A percentile compares a stretch with the other conserved stretches of the same genome.
phyloP scores from a whole-genome alignment of 2,113 vertebrate genomes.

The Grammomys surdaster region DNA sequence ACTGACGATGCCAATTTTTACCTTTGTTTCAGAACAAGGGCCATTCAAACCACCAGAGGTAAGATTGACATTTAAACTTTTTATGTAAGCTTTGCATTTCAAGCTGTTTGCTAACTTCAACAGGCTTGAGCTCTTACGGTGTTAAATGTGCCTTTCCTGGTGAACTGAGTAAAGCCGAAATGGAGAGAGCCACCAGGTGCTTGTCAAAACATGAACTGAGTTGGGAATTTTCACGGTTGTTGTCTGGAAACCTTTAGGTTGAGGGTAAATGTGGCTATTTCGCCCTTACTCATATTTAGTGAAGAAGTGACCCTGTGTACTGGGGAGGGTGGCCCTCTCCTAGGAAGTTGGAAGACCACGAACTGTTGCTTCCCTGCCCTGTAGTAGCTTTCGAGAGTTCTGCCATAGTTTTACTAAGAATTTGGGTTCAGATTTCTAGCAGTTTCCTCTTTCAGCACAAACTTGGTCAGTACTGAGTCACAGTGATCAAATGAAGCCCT shows the following conservation, averaged over 20 bases:
- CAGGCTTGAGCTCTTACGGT: not conserved
- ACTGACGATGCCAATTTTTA: constrained; percentile 90
- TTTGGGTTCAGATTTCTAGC: not conserved
- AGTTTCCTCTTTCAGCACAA: constrained; percentile 21
- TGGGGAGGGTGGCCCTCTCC: not conserved
- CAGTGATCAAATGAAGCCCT: not conserved
- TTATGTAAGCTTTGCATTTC: constrained; percentile 73
- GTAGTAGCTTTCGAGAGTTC: not conserved
- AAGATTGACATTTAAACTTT: constrained; percentile 84
- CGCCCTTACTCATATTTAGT: not conserved
- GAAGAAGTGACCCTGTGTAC: not conserved
- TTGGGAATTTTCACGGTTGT: not conserved
- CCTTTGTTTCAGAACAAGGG: constrained; percentile 94
- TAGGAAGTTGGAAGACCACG: not conserved
- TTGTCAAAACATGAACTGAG: not conserved
- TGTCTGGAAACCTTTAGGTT: not conserved
- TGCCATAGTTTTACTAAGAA: not conserved
- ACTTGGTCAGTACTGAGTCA: not conserved
- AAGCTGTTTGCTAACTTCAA: constrained; percentile 44
- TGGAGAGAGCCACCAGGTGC: not conserved
- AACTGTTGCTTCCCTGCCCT: not conserved
- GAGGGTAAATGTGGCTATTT: not conserved
- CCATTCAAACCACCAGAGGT: constrained; percentile 92
- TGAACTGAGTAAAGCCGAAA: not conserved
- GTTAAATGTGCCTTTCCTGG: constrained; percentile 25